Evolutionary conservation across 2,113 vertebrate species (phyloP), one percentile per base, ranked within the genome.

Genomic region (Hyla sarda): DNA sequence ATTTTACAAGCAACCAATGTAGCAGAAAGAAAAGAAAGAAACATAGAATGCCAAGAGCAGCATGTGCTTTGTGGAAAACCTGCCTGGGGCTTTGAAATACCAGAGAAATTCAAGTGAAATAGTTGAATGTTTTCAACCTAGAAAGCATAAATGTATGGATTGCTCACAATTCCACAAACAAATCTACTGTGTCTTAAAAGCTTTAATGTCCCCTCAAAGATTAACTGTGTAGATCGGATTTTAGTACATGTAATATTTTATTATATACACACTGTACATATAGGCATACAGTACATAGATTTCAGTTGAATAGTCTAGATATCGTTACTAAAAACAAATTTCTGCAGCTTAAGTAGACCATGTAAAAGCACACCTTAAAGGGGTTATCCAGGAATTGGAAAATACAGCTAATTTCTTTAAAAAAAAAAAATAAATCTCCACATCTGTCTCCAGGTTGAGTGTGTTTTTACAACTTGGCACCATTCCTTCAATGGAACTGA

Each of bases 81-180:
- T 47, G 82, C 82, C 82, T 25, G 48, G 37, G 71, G 82, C 82
- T 74, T 21, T 75, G n/a, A 75, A 84, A 84, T 84, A 75, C 52
- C 71, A 84, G 52, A 56, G 74, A 34, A 45, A 74, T 37, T 84
- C 47, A 84, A 75, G 82, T 84, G 82, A 75, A 84, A 74, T 62
- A 74, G 71, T 30, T 62, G 72, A 30, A 74, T 75, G 71, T 60
- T 58, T 74, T 58, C 50, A 75, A 84, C 82, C 71, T 84, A 74
- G 82, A 84, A 84, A 84, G 82, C 82, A 83, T 58, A 58, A 56
- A 60, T 45, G 34, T 84, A 84, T 84, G n/a, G 52, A 84, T 56
- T 54, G 41, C 52, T 84, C 34, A 81, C 58, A 54, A 67, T 82
- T 67, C 50, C 19, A 67, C 47, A 82, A 82, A 82, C 69, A 69